Base-by-base conservation (phyloP, 1,140 invertebrate genomes). In the Ips typographus region DNA sequence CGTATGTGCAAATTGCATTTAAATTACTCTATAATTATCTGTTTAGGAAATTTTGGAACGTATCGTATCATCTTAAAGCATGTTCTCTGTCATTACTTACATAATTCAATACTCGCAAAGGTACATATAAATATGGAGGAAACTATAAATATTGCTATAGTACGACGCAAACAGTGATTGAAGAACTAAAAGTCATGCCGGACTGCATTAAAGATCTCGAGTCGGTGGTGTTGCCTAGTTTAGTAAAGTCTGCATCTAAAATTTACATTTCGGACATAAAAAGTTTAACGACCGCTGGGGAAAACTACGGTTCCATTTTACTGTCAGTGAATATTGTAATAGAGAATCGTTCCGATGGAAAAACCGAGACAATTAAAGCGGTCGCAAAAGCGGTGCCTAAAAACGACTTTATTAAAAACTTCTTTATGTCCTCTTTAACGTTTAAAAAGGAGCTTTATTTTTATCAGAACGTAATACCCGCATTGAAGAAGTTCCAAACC, bases 351-450 rank as follows among this genome's bases (percentile, higher is more conserved):
- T 40, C 51, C 2, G 61, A 76, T 44, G 75, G 73, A 4, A 75
- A 77, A 43, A 60, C 37, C 57, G 76, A 8, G 74, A 81, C 55
- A 75, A 75, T 0, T 68, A 84, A 7, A 76, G 84, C 61, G 53
- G 85, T 88, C 4, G 83, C 81, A 0, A 88, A 88, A 74, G 75
- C 87, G 53, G 85, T 86, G 1, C 81, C 86, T 0, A 83, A 80
- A 3, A 86, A 85, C 36, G 79, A 82, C 1, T 80, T 86, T 55
- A 77, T 85, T 2, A 75, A 84, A 67, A 78, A 83, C 40, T 74
- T 85, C 7, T 88, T 88, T 71, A 64, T 64, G 61, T 64, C 40
- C 22, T 2, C 52, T 38, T 40, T 85, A 0, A 84, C 86, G 0
- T 87, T 86, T 65, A 77, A 82, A 2, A 87, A 86, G 40, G 86